A percentile compares a stretch with the other conserved stretches of the same genome.
Conservation (phyloP, 2,797 vertebrate species). For the Acipenser transmontanus region DNA sequence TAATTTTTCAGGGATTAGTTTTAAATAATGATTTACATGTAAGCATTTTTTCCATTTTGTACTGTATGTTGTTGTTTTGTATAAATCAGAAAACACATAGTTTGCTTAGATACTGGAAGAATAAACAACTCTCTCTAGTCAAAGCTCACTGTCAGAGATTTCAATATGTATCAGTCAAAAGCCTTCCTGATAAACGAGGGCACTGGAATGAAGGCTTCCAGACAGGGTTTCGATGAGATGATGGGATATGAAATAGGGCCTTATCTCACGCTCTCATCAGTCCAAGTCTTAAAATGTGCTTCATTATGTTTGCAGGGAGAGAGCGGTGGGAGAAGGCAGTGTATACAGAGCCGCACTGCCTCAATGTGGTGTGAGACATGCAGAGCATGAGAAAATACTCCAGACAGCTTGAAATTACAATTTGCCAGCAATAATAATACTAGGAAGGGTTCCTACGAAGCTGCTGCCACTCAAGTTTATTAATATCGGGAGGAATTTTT, state of each 20-base stretch:
- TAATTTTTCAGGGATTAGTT: no score
- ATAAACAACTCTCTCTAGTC: no score
- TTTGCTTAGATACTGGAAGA: no score
- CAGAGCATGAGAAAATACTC: conserved; percentile 19
- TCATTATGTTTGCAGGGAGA: conserved; percentile 22
- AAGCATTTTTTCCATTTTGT: no score
- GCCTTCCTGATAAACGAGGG: conserved; percentile 25
- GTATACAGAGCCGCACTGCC: conserved; percentile 3
- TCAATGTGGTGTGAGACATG: conserved; percentile 30
- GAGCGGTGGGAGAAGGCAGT: conserved; percentile 22
- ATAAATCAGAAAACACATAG: no score
- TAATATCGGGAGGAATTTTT: conserved; percentile 24
- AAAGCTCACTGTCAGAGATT: conserved; percentile 15
- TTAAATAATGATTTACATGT: no score
- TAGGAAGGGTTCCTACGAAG: conserved; percentile 9
- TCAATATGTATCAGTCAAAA: conserved; percentile 29
- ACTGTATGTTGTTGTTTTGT: no score
- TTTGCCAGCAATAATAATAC: conserved; percentile 22
- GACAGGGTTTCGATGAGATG: conserved; percentile 18
- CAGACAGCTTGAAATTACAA: conserved; percentile 17
- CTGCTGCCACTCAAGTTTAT: conserved; percentile 14
- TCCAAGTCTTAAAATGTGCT: conserved; percentile 17
- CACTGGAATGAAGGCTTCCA: conserved; percentile 26
- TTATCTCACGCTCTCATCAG: conserved; percentile 29
- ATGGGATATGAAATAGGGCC: background rate